Evolutionary conservation across 2,888 invertebrate species (phyloP).

Genomic region (Mellilla xanthometata): DNA sequence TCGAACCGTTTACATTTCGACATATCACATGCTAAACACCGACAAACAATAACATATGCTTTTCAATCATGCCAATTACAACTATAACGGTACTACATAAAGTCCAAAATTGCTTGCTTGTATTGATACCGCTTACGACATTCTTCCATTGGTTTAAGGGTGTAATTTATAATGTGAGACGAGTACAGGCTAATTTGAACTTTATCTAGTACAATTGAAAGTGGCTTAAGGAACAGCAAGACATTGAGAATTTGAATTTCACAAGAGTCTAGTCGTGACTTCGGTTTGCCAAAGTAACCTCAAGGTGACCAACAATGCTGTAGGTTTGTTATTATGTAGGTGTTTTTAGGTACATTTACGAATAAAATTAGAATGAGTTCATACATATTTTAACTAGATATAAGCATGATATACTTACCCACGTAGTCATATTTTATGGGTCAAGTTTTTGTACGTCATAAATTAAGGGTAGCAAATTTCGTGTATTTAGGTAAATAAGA

Average conservation of each 20-base stretch:
- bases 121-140: conserved; percentile 35
- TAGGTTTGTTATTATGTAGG: too few relatives aligned
- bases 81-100: conserved; percentile 16
- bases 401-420: too few relatives aligned
- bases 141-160: conserved; percentile 26
- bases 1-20: conserved; percentile 80
- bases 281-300: conserved; percentile 32
- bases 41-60: conserved; percentile 77
- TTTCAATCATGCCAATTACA: conserved; percentile 27
- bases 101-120: conserved; percentile 29
- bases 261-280: conserved; percentile 29
- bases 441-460: too few relatives aligned
- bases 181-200: conserved; percentile 27
- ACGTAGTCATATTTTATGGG: too few relatives aligned
- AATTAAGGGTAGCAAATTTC: too few relatives aligned
- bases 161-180: conserved; percentile 56
- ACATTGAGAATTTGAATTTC: conserved; percentile 19
- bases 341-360: too few relatives aligned
- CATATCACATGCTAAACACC: conserved; percentile 81
- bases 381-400: too few relatives aligned
- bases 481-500: too few relatives aligned
- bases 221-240: not conserved
- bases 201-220: conserved; percentile 1
- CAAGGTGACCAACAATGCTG: conserved; percentile 34
- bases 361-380: too few relatives aligned